phyloP scores from a whole-genome alignment of 2,888 invertebrate genomes.

The Latheticus oryzae region DNA sequence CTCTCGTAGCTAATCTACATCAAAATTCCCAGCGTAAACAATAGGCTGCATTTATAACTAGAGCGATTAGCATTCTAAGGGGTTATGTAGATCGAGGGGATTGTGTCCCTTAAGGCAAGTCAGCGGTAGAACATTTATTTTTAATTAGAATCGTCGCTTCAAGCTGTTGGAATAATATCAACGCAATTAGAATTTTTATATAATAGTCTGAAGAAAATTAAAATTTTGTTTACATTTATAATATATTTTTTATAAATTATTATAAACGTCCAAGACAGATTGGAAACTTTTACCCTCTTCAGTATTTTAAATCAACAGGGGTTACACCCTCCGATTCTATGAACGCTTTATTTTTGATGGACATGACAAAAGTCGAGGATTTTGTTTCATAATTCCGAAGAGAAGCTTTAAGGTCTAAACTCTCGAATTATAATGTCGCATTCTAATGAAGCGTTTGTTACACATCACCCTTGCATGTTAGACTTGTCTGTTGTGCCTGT shows the following conservation, averaged over 20 bases:
- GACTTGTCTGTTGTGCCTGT: constrained; percentile 27
- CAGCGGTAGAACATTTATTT: constrained; percentile 42
- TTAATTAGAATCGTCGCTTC: constrained; percentile 40
- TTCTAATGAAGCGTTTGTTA: constrained; percentile 17
- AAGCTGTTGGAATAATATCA: constrained; percentile 28
- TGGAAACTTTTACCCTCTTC: constrained; percentile 36
- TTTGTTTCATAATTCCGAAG: constrained; percentile 31
- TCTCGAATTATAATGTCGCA: constrained; percentile 28
- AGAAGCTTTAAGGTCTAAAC: constrained; percentile 17
- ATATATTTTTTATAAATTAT: constrained; percentile 3
- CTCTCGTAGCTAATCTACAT: constrained; percentile 32
- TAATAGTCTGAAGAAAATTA: constrained; percentile 6
- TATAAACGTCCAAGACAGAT: constrained; percentile 38
- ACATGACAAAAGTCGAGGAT: constrained; percentile 37
- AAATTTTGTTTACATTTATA: constrained; percentile 1
- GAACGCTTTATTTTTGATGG: constrained; percentile 34
- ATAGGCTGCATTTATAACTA: constrained; percentile 43
- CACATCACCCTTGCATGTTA: constrained; percentile 32
- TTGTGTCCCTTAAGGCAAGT: constrained; percentile 39
- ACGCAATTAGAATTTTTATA: constrained; percentile 27
- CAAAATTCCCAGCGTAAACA: constrained; percentile 40
- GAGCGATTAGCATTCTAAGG: constrained; percentile 45
- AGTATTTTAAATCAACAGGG: constrained; percentile 40
- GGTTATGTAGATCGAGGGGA: constrained; percentile 40
- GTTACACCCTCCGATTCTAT: constrained; percentile 30